Evolutionary conservation across 2,797 vertebrate species (phyloP), one percentile per base, ranked within the genome.

Genomic region (Silurus lanzhouensis): DNA sequence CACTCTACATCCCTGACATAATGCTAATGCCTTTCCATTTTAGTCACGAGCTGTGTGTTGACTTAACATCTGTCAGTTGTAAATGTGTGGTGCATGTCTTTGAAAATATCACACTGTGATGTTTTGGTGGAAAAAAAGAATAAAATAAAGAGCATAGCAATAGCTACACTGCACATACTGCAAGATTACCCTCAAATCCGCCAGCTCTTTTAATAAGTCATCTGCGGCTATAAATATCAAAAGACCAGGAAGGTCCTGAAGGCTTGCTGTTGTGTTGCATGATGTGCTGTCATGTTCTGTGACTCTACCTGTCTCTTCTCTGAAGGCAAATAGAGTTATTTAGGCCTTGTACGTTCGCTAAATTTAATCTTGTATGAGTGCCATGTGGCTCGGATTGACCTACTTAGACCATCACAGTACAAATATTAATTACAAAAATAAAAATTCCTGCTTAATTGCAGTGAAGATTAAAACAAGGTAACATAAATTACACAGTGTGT

Each of bases 261-360:
- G 85, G 83, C 83, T 74, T 88, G 81, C 83, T 86, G 57, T 79
- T 66, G 82, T 86, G 58, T 77, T 67, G 48, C 85, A 71, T 90
- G 90, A 92, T 88, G 81, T 82, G 87, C 87, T 90, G 88, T 90
- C 91, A 87, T 91, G 89, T 89, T 90, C 74, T 83, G 22, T 91
- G 86, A 80, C 60, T 48, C 84, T 89, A 90, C 89, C 90, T 89
- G 87, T 87, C 86, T 85, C 85, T 87, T 81, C 82, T 88, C 78
- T 70, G 83, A 86, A 88, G 90, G 84, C 82, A 89, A 20, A 17
- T 81, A 31, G 4, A 44, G 70, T 64, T 88, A 75, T 78, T 81
- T 55, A 91, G 89, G 87, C 89, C 83, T 75, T 1, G 86, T 84
- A 38, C 3, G 44, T 57, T 84, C 81, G 82, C 86, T 84, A 85